These are phyloP conservation scores for Sterrhoptilus dennistouni DNA, from an alignment of 2,113 vertebrate genomes.

Conservation along the genomic window DNA sequence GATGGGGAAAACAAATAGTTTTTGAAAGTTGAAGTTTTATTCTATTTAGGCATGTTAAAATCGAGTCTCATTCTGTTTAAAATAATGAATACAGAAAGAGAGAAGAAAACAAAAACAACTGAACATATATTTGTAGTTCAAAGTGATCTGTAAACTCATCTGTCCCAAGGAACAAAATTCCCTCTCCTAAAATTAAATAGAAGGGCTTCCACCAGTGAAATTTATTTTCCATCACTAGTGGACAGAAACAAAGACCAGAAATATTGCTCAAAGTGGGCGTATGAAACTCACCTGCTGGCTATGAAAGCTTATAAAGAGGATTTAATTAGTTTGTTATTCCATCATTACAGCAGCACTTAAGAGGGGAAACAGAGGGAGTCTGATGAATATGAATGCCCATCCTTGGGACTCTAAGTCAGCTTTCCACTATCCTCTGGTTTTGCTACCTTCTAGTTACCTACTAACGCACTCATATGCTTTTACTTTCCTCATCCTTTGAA, in stretches of 20 bases:
- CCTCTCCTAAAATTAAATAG: conserved; percentile 5
- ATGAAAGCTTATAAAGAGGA: not conserved
- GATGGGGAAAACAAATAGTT: conserved; percentile 30
- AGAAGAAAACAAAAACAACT: too few relatives aligned
- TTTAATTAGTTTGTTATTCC: not conserved
- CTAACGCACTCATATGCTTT: not conserved
- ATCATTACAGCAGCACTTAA: not conserved
- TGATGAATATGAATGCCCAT: not conserved
- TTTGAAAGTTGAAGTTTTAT: conserved; percentile 23
- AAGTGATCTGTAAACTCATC: not conserved
- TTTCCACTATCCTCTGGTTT: not conserved
- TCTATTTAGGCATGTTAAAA: conserved; percentile 7
- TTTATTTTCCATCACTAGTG: not conserved
- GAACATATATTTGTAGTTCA: not conserved
- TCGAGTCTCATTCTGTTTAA: not conserved
- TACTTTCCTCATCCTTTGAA: not conserved
- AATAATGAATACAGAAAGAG: not conserved
- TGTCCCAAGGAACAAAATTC: not conserved
- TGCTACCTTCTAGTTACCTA: not conserved
- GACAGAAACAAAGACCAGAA: not conserved
- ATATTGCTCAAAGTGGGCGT: not conserved
- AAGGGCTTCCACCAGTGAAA: not conserved
- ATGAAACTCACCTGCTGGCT: not conserved
- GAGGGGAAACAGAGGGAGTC: not conserved
- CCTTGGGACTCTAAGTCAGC: not conserved